Percentiles rank a stretch among this genome's conserved stretches.
phyloP scores from a whole-genome alignment of 2,113 vertebrate species.

The Cyanoramphus novaezelandiae region DNA sequence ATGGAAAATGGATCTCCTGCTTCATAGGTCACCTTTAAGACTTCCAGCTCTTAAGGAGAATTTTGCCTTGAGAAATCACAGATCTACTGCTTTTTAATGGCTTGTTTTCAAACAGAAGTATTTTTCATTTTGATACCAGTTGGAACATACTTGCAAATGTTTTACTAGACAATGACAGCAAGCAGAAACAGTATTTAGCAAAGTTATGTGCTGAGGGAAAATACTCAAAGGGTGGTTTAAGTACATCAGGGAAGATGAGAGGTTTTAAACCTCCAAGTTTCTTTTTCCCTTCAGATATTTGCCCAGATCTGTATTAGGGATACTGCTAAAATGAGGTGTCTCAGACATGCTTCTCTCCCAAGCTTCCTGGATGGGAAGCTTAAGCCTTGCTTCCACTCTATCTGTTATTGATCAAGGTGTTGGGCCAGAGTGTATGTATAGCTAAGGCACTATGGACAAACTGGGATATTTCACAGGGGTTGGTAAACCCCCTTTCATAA shows the following conservation, averaged over 20 bases:
- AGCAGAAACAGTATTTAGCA: not conserved
- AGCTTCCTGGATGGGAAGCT: not conserved
- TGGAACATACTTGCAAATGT: not conserved
- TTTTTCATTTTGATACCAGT: not conserved
- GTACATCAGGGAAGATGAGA: not conserved
- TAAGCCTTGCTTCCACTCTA: not conserved
- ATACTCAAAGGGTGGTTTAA: not conserved
- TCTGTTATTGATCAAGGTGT: rapidly evolving
- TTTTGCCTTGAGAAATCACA: not conserved
- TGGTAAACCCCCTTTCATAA: not conserved
- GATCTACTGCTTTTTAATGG: not conserved
- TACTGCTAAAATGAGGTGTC: not conserved
- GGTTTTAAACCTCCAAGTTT: not conserved
- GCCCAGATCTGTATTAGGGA: not conserved
- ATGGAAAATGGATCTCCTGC: not conserved
- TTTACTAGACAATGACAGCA: not conserved
- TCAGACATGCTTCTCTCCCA: not conserved
- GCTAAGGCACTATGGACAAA: not conserved
- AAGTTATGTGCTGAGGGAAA: not conserved
- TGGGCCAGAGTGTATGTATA: rapidly evolving
- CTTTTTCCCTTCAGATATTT: not conserved
- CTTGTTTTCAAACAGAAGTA: not conserved
- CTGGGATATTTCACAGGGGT: not conserved
- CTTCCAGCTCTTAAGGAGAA: not conserved
- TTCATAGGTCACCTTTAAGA: not conserved